Base-by-base conservation (phyloP, 2,888 invertebrate genomes). In the Byasa hedistus region DNA sequence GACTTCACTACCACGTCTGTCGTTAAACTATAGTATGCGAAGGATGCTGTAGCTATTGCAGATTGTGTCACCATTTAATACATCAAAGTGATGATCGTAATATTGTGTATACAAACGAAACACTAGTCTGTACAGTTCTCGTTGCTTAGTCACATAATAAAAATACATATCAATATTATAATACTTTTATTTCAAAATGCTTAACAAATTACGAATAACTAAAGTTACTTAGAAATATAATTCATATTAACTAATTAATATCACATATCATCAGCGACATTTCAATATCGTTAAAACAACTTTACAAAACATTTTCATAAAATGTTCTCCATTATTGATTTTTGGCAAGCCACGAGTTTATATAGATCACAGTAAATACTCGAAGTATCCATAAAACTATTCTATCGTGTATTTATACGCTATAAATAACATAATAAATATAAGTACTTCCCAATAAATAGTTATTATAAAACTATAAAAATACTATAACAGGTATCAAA, bases 191-290 rank as follows among this genome's bases (percentile, higher is more conserved):
- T 70, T 22, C 48, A 65, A 66, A 66, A 61, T 60, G 23, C 32
- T 57, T 61, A 57, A 32, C 21, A 66, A 63, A 55, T 58, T 62
- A 59, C 54, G 56, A 57, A 44, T 56, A 62, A 56, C n/a, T 61
- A 55, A 39, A 44, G 0, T 58, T 27, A 56, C 57, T 71, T 65
- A 62, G 19, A 56, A 63, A 63, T 21, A 3, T 23, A 32, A 64
- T 58, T 24, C 59, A 74, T 62, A 68, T 76, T 78, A 81, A 68
- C 83, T 87, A 82, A 80, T 74, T 89, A 89, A 87, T 91, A 91
- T 91, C 90, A 91, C 90, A 89, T 87, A 87, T 87, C 85, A 87
- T 78, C 85, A 87, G 86, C 84, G 83, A 87, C 82, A 85, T 79
- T 54, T 63, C 51, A 64, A 59, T 59, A 59, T 62, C 64, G 27